phyloP scores from a whole-genome alignment of 1,140 invertebrate genomes.

The Papilio machaon region DNA sequence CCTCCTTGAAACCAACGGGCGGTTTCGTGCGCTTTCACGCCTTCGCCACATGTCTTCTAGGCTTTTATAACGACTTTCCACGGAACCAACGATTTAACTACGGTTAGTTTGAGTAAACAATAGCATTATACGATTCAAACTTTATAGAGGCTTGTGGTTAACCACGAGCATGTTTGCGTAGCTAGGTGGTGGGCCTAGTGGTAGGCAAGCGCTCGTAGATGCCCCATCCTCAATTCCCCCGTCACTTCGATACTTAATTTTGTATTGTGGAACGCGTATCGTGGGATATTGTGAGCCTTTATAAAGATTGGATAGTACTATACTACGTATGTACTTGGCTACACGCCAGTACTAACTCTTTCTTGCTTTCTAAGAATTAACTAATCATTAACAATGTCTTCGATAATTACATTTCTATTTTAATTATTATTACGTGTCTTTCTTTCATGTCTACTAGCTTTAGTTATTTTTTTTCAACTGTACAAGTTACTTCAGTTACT shows the following conservation, averaged over 20 bases:
- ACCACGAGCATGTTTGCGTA: not conserved
- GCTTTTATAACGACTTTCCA: not conserved
- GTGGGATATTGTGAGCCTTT: not conserved
- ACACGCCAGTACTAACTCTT: not conserved
- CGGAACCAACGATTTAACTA: slow-evolving; percentile 2
- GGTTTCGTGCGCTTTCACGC: not conserved
- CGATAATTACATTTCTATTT: not conserved
- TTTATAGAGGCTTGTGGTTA: not conserved
- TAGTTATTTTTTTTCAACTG: not conserved
- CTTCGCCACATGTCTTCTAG: slow-evolving; percentile 3
- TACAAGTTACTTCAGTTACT: not conserved
- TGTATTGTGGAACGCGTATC: not conserved
- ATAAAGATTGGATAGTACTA: not conserved
- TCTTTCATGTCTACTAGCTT: too few species aligned
- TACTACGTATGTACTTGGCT: not conserved
- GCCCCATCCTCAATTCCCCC: too few species aligned
- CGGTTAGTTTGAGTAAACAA: slow-evolving; percentile 3
- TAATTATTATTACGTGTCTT: not conserved
- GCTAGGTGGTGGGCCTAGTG: not conserved
- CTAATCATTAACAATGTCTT: not conserved
- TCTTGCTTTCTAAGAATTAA: not conserved
- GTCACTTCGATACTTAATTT: not conserved
- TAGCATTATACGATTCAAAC: not conserved
- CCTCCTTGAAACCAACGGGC: not conserved
- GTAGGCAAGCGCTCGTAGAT: too few species aligned